These are phyloP conservation scores for Eilema griseolum DNA, from an alignment of 2,888 invertebrate species.

Conservation along the genomic window DNA sequence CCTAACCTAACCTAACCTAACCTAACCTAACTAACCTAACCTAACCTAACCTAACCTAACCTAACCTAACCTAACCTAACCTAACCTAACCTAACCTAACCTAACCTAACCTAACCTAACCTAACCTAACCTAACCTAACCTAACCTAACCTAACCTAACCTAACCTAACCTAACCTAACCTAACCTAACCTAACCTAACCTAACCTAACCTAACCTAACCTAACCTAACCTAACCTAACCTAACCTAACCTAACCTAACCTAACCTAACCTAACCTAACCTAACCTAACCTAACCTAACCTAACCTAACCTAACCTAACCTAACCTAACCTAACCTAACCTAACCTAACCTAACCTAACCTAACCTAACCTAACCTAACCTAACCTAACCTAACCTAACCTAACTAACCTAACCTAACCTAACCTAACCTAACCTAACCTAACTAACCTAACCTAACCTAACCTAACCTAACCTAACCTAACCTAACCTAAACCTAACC, in stretches of 20 bases:
- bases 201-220: constrained; percentile 33
- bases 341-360: constrained; percentile 30
- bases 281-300: constrained; percentile 22
- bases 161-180: constrained; percentile 31
- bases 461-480: constrained; percentile 26
- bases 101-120: constrained; percentile 29
- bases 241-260: constrained; percentile 19
- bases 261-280: constrained; percentile 26
- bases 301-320: constrained; percentile 22
- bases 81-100: constrained; percentile 27
- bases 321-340: constrained; percentile 26
- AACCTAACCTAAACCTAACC: constrained; percentile 27
- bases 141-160: constrained; percentile 30
- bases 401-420: constrained; percentile 31
- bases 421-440: constrained; percentile 31
- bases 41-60: constrained; percentile 12
- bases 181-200: constrained; percentile 30
- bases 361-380: constrained; percentile 26
- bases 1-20: constrained; percentile 21
- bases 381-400: constrained; percentile 31
- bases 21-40: constrained; percentile 18
- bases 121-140: constrained; percentile 33
- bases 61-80: constrained; percentile 21
- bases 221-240: constrained; percentile 32
- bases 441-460: constrained; percentile 32